These are phyloP conservation scores for Dromiciops gliroides DNA, from an alignment of 2,113 vertebrate species.

Conservation along the genomic window DNA sequence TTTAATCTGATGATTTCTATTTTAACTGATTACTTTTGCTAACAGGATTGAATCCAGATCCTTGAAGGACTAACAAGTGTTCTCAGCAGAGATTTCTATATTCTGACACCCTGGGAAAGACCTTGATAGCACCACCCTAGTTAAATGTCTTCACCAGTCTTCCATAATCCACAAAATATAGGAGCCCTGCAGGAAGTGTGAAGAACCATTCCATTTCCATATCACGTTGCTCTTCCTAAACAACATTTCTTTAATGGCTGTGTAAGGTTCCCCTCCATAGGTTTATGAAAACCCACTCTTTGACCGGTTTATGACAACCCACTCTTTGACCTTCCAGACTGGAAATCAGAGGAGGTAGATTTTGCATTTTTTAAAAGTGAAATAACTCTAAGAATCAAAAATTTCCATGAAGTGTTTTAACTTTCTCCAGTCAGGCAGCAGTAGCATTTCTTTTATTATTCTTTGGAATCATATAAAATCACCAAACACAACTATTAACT, in stretches of 20 bases:
- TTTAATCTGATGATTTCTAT: background rate
- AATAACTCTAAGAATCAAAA: background rate
- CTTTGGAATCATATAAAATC: slow-evolving; percentile 75
- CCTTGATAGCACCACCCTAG: background rate
- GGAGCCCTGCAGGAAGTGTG: background rate
- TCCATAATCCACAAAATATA: background rate
- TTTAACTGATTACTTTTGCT: background rate
- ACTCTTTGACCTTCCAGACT: slow-evolving; percentile 4
- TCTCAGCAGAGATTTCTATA: background rate
- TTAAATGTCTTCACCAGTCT: background rate
- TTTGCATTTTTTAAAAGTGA: slow-evolving; percentile 30
- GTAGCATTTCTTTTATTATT: slow-evolving; percentile 68
- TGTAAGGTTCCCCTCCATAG: background rate
- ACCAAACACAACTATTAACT: slow-evolving; percentile 55
- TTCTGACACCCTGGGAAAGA: background rate
- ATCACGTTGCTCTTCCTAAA: background rate
- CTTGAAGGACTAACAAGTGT: background rate
- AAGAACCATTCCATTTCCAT: background rate
- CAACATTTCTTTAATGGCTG: background rate
- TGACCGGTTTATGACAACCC: background rate
- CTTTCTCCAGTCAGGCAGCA: slow-evolving; percentile 52
- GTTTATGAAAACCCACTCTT: background rate
- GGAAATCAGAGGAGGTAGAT: slow-evolving; percentile 10
- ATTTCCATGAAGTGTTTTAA: slow-evolving; percentile 59
- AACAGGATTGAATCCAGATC: background rate